Conservation (phyloP, 2,113 vertebrate genomes). For the Larimichthys crocea region DNA sequence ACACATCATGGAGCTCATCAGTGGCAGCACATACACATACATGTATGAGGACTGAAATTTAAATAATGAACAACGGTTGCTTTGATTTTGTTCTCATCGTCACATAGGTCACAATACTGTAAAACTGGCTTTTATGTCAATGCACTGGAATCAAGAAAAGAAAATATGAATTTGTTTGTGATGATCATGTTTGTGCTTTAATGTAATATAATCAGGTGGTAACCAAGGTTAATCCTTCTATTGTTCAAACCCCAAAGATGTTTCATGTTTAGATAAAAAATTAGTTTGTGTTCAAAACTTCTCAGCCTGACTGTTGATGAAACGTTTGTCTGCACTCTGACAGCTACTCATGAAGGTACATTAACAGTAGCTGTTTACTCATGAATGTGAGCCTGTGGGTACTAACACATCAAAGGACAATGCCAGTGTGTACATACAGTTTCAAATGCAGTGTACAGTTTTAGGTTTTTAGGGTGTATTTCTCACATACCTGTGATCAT, state of each 20-base stretch:
- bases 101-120: not conserved
- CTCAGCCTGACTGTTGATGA: not conserved
- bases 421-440: not conserved
- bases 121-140: constrained; percentile 23
- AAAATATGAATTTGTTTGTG: not conserved
- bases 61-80: not conserved
- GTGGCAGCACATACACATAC: not conserved
- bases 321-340: not conserved
- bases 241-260: constrained; percentile 35
- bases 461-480: not conserved
- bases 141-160: constrained; percentile 66
- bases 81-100: constrained; percentile 12
- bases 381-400: constrained; percentile 12
- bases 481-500: not conserved
- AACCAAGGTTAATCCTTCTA: not conserved
- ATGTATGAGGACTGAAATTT: constrained; percentile 11
- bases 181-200: constrained; percentile 29
- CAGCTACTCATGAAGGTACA: constrained; percentile 15
- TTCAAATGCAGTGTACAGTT: constrained; percentile 1
- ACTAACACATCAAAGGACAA: not conserved
- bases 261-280: not conserved
- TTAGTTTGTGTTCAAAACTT: not conserved
- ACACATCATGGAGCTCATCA: constrained; percentile 47
- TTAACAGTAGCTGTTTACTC: constrained; percentile 21
- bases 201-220: constrained; percentile 13